Base-by-base conservation (phyloP, 92 coral and sea anemone genomes). In the Palythoa grandis region DNA sequence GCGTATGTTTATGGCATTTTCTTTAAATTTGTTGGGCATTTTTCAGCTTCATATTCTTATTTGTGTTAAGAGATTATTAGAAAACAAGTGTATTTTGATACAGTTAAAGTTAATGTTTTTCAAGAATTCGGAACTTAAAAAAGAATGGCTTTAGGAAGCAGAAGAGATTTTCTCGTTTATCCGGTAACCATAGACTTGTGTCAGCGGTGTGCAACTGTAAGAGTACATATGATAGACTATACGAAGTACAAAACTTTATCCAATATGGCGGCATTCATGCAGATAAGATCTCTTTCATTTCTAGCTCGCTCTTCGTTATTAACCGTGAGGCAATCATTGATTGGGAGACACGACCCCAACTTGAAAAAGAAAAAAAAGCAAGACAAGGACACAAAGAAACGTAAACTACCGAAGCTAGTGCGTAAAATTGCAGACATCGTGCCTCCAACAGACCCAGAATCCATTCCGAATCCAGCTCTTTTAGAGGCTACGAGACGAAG, bases 391-490 rank as follows among this genome's bases (percentile, higher is more conserved):
- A 90, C 92, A 83, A 94, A 91, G 76, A 89, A 82, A 78, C 92
- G 87, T 25, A 83, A 90, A 71, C 65, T 86, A 2, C 23, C 83
- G 15, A 89, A 84, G 10, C 74, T 87, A 39, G 76, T 92, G 23
- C 95, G 98, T 22, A 96, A 96, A 86, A 95, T 96, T 24, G 90
- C 91, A 13, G 98, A 96, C 83, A 82, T 96, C 61, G 95, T 96
- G 6, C 98, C 98, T n/a, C 98, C 98, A 0, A 88, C 89, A 8
- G 98, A 96, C 67, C 96, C 96, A 0, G 98, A 96, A 24, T 90
- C 98, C 10, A 74, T 94, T 29, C 87, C 91, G 13, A 91, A 94
- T 68, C 86, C 93, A 50, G 88, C 89, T 10, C 88, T 92, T 1
- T 78, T 95, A 53, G 92, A 92, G 39, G 75, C 93, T 11, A 61